phyloP scores from a whole-genome alignment of 2,113 vertebrate species.

The Felis chaus region DNA sequence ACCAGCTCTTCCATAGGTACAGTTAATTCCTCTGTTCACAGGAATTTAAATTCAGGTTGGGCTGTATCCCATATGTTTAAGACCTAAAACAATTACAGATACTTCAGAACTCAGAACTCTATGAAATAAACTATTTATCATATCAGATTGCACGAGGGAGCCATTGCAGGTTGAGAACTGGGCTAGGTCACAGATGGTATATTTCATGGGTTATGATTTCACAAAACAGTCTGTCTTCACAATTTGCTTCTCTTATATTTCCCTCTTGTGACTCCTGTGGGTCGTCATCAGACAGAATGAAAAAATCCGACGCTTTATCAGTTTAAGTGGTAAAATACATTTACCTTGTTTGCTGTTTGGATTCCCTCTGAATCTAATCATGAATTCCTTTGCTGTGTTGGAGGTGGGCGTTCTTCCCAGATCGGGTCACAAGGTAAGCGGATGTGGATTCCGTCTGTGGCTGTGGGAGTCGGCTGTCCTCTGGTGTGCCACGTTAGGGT shows the following conservation, averaged over 20 bases:
- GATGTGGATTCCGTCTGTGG: background rate
- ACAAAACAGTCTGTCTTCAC: background rate
- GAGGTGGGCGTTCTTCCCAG: background rate
- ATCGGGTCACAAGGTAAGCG: background rate
- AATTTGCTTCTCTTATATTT: conserved; percentile 1
- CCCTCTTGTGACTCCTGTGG: background rate
- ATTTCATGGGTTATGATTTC: conserved; percentile 22
- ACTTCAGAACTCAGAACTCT: conserved; percentile 11
- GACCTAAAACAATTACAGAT: background rate
- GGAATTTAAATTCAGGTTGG: conserved; percentile 53
- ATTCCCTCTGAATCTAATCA: background rate
- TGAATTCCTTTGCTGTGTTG: background rate
- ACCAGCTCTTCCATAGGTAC: background rate
- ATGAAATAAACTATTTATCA: background rate
- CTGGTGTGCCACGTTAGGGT: background rate
- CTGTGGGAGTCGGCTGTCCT: background rate
- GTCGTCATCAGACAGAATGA: background rate
- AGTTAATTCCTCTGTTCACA: background rate
- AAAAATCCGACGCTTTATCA: background rate
- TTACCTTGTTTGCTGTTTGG: background rate
- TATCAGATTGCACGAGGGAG: background rate
- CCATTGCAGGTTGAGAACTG: background rate
- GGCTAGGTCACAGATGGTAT: background rate
- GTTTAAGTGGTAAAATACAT: background rate
- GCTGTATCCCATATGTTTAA: background rate